A percentile compares a stretch with the other conserved stretches of the same genome.
Conservation (phyloP, 53 echinoderm and acorn worm genomes). For the Mesocentrotus franciscanus region DNA sequence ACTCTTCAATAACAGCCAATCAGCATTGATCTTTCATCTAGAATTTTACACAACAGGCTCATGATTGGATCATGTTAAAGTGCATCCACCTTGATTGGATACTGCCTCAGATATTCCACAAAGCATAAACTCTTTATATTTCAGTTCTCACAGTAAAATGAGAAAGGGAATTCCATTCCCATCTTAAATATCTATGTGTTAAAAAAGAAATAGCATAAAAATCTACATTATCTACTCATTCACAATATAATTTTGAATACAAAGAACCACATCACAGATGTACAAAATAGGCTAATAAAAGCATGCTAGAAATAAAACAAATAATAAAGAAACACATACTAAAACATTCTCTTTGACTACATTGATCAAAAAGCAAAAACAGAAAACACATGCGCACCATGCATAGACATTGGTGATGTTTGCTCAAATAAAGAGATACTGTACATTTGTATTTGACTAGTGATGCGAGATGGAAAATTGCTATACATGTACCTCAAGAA, state of each 20-base stretch:
- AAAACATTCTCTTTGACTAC: not conserved
- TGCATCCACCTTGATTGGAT: too few relatives aligned
- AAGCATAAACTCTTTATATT: not conserved
- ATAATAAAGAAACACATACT: not conserved
- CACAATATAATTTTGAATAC: not conserved
- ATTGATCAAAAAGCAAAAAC: not conserved
- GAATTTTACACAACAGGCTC: too few relatives aligned
- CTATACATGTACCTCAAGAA: conserved; percentile 50
- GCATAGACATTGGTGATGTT: not conserved
- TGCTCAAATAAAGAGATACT: not conserved
- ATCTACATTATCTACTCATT: not conserved
- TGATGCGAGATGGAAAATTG: not conserved
- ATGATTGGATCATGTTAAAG: too few relatives aligned
- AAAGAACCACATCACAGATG: not conserved
- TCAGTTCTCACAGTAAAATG: not conserved
- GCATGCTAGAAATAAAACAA: not conserved
- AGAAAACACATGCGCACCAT: conserved; percentile 34
- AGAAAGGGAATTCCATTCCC: not conserved
- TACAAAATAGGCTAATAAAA: not conserved
- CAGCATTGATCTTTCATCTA: too few relatives aligned
- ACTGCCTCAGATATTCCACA: not conserved
- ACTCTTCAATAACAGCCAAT: too few relatives aligned
- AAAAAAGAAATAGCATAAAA: not conserved
- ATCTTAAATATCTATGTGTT: not conserved
- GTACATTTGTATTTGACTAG: not conserved